Evolutionary conservation across 2,888 invertebrate genomes (phyloP), one percentile per base, ranked within the genome.

Genomic region (Agonopterix heracliana): DNA sequence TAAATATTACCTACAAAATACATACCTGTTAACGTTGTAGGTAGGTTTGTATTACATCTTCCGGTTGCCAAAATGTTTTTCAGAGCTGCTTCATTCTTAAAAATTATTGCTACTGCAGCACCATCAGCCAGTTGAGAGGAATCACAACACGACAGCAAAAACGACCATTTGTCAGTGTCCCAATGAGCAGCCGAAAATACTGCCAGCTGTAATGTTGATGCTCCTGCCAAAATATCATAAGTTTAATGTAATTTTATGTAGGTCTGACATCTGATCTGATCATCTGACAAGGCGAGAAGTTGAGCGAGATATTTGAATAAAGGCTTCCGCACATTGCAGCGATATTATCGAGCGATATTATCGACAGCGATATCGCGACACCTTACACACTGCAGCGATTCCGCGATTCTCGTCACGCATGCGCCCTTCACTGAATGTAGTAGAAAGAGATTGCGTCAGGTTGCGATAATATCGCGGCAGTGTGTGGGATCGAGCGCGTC

Each of bases 71-170:
- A 56, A 56, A 88, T 85, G 52, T 69, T 78, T 53, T 66, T 68
- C 14, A 86, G 66, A n/a, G 85, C 87, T 13, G 63, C 49, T 44
- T 64, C 62, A 55, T 85, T 85, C 41, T 77, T 73, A 57, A 88
- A 88, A 51, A 86, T 77, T 26, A 87, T 78, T 9, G 87, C 87
- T 12, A 88, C 84, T 34, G 86, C 88, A 36, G 86, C 88, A 10
- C 82, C 88, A 53, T 88, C 88, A 12, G 87, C 88, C 57, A 88
- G 61, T 66, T 88, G 87, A 36, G 86, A 87, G 34, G 87, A 86
- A 64, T 87, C 85, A 54, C 80, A 86, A 59, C 72, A 82, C 9
- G 87, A 83, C 34, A 88, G 54, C 45, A 88, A 63, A 52, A 79
- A 78, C 12, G 60, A 61, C 88, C 88, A 88, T 45, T 71, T 66